Evolutionary conservation across 2,113 vertebrate species (phyloP), one percentile per base, ranked within the genome.

Genomic region (Chionodraco myersi): DNA sequence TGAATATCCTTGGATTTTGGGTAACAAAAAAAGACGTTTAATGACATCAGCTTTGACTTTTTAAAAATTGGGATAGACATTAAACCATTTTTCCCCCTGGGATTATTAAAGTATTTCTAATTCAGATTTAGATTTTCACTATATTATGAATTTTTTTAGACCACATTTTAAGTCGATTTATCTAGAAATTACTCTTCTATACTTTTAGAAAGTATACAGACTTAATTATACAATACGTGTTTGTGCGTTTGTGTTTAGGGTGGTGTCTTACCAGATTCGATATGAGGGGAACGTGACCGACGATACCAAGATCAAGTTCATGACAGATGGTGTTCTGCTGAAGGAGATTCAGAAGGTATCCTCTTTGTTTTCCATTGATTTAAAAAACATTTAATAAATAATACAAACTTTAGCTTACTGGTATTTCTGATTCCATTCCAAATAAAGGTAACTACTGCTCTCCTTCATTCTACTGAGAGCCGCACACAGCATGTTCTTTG

Each of bases 291-390:
- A 99, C 0, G 95, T 97, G 60, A 97, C 97, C 0, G 89, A 94
- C 0, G 96, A 99, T 34, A 99, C 98, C 0, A 96, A 94, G 72
- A 96, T 99, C 88, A 99, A 99, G 92, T 99, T 99, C 92, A 98
- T 99, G 98, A 99, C 98, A 0, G 98, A 99, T 0, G 98, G 98
- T 0, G 97, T 99, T 54, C 85, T 99, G 65, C 93, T 99, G 72
- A 99, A 98, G 80, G 98, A 99, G 90, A 95, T 99, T 75, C 97
- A 99, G 92, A 98, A 95, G 96, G 98, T 98, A 15, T 26, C n/a
- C 1, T 14, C 34, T 53, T 36, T 47, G n/a, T 10, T 57, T 10
- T 65, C 6, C 6, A 18, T 10, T 26, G 2, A 53, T 1, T 47
- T 7, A 41, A 18, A 18, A 41, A 41, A 12, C 16, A 16, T 4